Evolutionary conservation across 2,888 invertebrate genomes (phyloP).

Genomic region (Tetramorium bicarinatum): DNA sequence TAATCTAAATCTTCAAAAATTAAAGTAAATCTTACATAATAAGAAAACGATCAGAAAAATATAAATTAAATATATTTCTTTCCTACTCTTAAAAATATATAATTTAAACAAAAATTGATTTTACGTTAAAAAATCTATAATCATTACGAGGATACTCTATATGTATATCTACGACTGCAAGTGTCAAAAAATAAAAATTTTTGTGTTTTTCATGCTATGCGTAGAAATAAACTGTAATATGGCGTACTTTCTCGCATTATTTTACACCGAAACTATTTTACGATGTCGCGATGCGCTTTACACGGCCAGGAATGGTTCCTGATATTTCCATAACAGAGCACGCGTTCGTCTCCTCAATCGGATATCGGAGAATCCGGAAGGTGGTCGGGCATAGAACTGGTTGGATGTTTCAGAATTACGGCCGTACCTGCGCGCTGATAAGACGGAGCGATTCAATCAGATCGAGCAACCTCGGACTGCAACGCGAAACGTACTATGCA

Average conservation of each 20-base stretch:
- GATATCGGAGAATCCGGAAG: slow-evolving; percentile 19
- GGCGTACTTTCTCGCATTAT: slow-evolving; percentile 46
- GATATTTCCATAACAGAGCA: slow-evolving; percentile 51
- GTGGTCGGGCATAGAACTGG: not conserved
- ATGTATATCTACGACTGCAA: not conserved
- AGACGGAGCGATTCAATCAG: slow-evolving; percentile 58
- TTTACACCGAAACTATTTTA: slow-evolving; percentile 47
- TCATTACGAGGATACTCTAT: not conserved
- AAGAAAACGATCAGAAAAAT: not conserved
- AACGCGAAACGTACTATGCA: slow-evolving; percentile 21
- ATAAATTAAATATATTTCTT: not conserved
- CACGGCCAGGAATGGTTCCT: not conserved
- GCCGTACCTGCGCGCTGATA: slow-evolving; percentile 33
- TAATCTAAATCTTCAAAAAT: not conserved
- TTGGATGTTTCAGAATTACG: slow-evolving; percentile 41
- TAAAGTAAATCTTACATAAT: not conserved
- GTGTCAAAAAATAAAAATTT: slow-evolving; percentile 28
- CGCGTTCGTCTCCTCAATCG: slow-evolving; percentile 20
- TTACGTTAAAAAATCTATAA: not conserved
- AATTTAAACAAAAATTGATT: not conserved
- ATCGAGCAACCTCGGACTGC: slow-evolving; percentile 6
- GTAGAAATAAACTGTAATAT: slow-evolving; percentile 50
- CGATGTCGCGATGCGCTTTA: slow-evolving; percentile 20
- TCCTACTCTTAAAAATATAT: not conserved
- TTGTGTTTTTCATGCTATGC: not conserved